A percentile compares a stretch with the other conserved stretches of the same genome.
Conservation (phyloP, 1,140 invertebrate genomes). For the Drosophila bocqueti region DNA sequence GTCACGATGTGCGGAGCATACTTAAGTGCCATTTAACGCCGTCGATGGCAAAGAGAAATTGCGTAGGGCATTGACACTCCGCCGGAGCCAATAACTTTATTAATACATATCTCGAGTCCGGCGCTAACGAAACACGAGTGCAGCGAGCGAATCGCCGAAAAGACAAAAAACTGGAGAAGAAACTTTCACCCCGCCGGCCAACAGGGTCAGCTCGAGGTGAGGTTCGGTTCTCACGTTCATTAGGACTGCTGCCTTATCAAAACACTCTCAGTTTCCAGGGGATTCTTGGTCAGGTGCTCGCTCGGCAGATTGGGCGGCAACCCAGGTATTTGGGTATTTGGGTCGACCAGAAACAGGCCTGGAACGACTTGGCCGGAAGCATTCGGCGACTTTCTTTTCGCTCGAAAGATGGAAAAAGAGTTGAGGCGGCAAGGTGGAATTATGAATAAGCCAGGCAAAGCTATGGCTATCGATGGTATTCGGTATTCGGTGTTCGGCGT, state of each 20-base stretch:
- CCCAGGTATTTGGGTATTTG: constrained; percentile 54
- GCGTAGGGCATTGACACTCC: constrained; percentile 74
- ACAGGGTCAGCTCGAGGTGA: constrained; percentile 48
- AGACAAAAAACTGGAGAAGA: constrained; percentile 7
- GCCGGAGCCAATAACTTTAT: constrained; percentile 55
- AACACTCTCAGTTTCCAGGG: constrained; percentile 73
- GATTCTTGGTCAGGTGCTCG: constrained; percentile 56
- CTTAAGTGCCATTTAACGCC: constrained; percentile 72
- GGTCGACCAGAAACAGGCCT: constrained; percentile 51
- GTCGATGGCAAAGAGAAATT: constrained; percentile 67
- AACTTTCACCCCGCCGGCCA: constrained; percentile 70
- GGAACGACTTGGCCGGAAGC: constrained; percentile 68
- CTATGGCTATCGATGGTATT: constrained; percentile 37
- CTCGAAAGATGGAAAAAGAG: constrained; percentile 35
- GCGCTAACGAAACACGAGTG: constrained; percentile 8
- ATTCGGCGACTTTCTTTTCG: constrained; percentile 75
- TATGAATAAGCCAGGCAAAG: constrained; percentile 58
- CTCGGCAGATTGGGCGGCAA: neutral
- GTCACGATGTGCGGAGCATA: constrained; percentile 67
- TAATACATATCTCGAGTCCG: constrained; percentile 44
- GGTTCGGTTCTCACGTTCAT: constrained; percentile 78
- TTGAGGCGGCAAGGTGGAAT: constrained; percentile 34
- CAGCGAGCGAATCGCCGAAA: neutral
- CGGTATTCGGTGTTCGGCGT: constrained; percentile 25
- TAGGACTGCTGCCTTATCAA: constrained; percentile 60